A percentile compares a stretch with the other conserved stretches of the same genome.
phyloP scores from a whole-genome alignment of 2,888 invertebrate species.

The Caradrina clavipalpis region DNA sequence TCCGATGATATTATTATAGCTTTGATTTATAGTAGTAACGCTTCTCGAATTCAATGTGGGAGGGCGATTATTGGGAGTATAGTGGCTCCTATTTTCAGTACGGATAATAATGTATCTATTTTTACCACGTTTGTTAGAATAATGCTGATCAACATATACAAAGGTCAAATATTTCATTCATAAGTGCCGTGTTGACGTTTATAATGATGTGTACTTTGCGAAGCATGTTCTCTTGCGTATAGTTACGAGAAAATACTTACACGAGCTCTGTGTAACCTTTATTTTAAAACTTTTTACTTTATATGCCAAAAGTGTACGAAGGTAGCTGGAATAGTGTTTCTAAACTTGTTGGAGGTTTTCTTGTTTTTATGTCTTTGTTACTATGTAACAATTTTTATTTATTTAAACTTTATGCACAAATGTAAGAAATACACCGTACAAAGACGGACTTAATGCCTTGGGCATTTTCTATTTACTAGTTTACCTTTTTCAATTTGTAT shows the following conservation, averaged over 20 bases:
- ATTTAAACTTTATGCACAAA: too few species aligned
- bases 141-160: conserved; percentile 63
- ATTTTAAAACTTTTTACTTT: conserved; percentile 23
- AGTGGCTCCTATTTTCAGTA: conserved; percentile 79
- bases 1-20: conserved; percentile 84
- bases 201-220: conserved; percentile 31
- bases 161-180: conserved; percentile 66
- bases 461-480: too few species aligned
- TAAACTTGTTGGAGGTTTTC: background rate
- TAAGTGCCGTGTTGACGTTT: conserved; percentile 47
- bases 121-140: conserved; percentile 68
- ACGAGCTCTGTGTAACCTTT: background rate
- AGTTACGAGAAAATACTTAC: conserved; percentile 1
- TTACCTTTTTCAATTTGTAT: too few species aligned
- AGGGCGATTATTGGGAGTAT: conserved; percentile 81
- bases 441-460: too few species aligned
- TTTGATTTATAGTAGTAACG: conserved; percentile 84
- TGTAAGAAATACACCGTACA: too few species aligned
- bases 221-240: conserved; percentile 17
- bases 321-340: background rate
- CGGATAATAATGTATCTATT: conserved; percentile 78
- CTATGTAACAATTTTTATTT: background rate
- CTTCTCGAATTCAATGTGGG: conserved; percentile 80
- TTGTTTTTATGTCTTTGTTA: background rate
- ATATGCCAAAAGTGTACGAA: background rate